Evolutionary conservation across 2,113 vertebrate genomes (phyloP).

Genomic region (Oceanodroma tethys): DNA sequence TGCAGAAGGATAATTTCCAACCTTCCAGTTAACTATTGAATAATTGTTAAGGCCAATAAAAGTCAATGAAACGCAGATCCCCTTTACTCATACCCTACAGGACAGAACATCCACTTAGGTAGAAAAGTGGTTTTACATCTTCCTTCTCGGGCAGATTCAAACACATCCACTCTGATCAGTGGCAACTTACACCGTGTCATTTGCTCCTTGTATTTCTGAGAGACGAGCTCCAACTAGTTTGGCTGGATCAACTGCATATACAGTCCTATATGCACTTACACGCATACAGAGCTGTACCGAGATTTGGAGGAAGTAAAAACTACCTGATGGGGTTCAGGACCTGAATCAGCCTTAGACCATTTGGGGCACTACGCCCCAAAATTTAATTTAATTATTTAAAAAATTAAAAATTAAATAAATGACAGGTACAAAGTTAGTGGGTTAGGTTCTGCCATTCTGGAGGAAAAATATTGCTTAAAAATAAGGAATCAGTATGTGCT

Average conservation of each 20-base stretch:
- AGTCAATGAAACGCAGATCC: neutral
- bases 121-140: neutral
- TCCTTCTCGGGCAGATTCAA: neutral
- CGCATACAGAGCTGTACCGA: neutral
- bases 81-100: neutral
- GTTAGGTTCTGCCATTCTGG: neutral
- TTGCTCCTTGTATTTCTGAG: neutral
- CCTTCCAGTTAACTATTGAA: neutral
- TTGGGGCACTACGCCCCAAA: neutral
- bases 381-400: neutral
- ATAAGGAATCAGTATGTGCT: neutral
- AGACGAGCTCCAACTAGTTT: neutral
- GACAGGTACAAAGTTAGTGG: neutral
- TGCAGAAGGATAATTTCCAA: neutral
- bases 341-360: neutral
- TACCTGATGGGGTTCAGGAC: neutral
- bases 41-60: neutral
- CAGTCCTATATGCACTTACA: no score
- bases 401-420: neutral
- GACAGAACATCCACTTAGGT: neutral
- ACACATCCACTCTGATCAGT: neutral
- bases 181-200: fast-evolving
- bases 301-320: neutral
- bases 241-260: neutral
- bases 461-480: neutral